Evolutionary conservation across 2,888 invertebrate genomes (phyloP).

Genomic region (Melikaiella ostensackeni): DNA sequence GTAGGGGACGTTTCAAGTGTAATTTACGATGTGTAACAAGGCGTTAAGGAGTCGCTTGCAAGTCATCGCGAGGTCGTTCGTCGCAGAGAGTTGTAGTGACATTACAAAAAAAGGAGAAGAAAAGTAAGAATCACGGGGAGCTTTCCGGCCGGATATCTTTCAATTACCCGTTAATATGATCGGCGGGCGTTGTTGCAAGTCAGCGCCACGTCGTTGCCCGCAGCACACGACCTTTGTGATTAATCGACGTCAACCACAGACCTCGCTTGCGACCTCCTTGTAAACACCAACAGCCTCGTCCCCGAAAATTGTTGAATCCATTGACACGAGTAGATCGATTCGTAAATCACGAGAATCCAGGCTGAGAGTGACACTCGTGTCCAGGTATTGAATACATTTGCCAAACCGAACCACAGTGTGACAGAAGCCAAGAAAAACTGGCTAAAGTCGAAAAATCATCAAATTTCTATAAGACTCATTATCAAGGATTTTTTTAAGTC

Average conservation of each 20-base stretch:
- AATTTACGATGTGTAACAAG: conserved; percentile 58
- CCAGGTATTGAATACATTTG: background rate
- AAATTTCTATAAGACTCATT: no score
- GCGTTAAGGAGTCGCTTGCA: conserved; percentile 65
- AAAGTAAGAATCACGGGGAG: conserved; percentile 67
- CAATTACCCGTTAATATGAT: conserved; percentile 76
- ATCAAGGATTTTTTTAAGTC: no score
- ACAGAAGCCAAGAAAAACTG: background rate
- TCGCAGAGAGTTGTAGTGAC: conserved; percentile 70
- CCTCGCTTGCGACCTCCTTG: conserved; percentile 60
- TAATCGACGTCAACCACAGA: conserved; percentile 77
- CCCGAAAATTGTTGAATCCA: conserved; percentile 54
- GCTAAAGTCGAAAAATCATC: no score
- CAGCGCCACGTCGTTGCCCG: conserved; percentile 74
- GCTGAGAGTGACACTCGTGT: conserved; percentile 21
- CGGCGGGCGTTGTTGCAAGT: conserved; percentile 74
- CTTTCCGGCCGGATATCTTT: conserved; percentile 76
- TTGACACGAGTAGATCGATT: conserved; percentile 55
- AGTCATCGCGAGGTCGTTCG: conserved; percentile 73
- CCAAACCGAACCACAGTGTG: background rate
- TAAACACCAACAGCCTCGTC: conserved; percentile 49
- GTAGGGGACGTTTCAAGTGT: conserved; percentile 20
- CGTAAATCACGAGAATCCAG: conserved; percentile 33
- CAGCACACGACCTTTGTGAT: conserved; percentile 71
- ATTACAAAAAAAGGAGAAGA: conserved; percentile 62